Conservation (phyloP, 1,140 invertebrate species). For the Halictus rubicundus region DNA sequence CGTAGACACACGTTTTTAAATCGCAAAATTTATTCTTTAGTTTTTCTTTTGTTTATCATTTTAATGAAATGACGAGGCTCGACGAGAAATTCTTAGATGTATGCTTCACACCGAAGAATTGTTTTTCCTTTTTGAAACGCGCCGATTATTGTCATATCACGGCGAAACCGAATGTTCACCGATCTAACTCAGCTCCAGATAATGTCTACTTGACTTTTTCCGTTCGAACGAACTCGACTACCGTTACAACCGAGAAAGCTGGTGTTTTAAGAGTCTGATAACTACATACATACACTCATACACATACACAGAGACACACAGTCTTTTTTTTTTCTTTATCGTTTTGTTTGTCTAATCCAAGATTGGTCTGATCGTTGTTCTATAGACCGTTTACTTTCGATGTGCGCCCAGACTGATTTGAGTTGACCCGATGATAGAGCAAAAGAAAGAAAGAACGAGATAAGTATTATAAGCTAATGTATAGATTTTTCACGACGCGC, state of each 20-base stretch:
- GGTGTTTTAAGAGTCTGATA: slow-evolving; percentile 14
- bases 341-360: not conserved
- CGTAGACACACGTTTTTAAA: slow-evolving; percentile 11
- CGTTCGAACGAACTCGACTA: not conserved
- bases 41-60: not conserved
- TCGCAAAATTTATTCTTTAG: not conserved
- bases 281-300: no score
- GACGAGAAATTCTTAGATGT: not conserved
- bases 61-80: not conserved
- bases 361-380: slow-evolving; percentile 12
- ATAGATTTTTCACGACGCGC: slow-evolving; percentile 49
- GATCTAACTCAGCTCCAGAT: slow-evolving; percentile 57
- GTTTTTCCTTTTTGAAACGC: slow-evolving; percentile 1
- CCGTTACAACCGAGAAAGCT: slow-evolving; percentile 49
- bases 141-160: slow-evolving; percentile 9
- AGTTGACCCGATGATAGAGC: slow-evolving; percentile 21
- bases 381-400: slow-evolving; percentile 1
- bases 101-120: slow-evolving; percentile 1
- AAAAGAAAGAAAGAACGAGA: not conserved
- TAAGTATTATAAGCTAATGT: slow-evolving; percentile 57
- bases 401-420: slow-evolving; percentile 19
- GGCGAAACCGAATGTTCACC: not conserved
- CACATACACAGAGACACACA: no score
- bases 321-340: not conserved
- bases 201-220: slow-evolving; percentile 42